phyloP scores from a whole-genome alignment of 2,797 vertebrate genomes.

The Margarornis squamiger region DNA sequence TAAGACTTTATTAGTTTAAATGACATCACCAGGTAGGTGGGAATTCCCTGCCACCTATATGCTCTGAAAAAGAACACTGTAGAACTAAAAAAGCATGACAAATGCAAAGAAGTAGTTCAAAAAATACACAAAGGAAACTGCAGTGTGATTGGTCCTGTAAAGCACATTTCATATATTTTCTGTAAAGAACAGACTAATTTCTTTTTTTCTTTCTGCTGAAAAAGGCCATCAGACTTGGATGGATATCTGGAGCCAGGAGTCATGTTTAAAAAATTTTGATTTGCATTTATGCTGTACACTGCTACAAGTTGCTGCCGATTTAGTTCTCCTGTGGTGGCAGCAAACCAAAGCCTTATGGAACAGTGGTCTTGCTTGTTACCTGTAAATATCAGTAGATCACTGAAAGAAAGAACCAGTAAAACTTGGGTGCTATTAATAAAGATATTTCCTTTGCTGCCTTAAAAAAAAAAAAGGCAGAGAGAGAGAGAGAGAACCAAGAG shows the following conservation, averaged over 20 bases:
- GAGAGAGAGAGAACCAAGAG: background rate
- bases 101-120: background rate
- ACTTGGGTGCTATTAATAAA: background rate
- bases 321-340: constrained; percentile 17
- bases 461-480: background rate
- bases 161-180: background rate
- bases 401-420: background rate
- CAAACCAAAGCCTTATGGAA: constrained; percentile 37
- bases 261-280: background rate
- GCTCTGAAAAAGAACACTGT: constrained; percentile 20
- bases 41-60: constrained; percentile 49
- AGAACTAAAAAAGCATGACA: background rate
- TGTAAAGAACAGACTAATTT: background rate
- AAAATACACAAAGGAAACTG: background rate
- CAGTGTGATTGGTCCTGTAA: background rate
- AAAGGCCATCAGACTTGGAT: background rate
- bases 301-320: constrained; percentile 24
- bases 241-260: background rate
- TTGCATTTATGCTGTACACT: background rate
- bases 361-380: constrained; percentile 10
- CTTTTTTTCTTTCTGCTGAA: background rate
- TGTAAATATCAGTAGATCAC: background rate
- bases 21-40: constrained; percentile 54
- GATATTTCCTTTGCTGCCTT: background rate
- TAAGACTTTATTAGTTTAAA: constrained; percentile 44